Evolutionary conservation across 2,113 vertebrate genomes (phyloP).

Genomic region (Podarcis raffonei): DNA sequence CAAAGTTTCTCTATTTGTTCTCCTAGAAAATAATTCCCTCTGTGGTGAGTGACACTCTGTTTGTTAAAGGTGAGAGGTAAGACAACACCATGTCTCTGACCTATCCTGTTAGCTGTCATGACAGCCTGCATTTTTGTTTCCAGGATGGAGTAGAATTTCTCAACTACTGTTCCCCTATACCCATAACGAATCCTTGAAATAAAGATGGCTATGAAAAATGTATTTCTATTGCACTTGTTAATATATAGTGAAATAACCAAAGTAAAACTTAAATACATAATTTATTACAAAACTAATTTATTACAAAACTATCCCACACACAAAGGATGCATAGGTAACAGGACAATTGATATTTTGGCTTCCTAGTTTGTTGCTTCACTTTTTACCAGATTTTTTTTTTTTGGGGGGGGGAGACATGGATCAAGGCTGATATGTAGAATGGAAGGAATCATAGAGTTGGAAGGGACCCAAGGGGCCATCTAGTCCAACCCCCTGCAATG

Average conservation of each 20-base stretch:
- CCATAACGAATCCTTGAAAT: conserved; percentile 24
- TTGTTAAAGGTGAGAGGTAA: conserved; percentile 58
- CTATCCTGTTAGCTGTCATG: background rate
- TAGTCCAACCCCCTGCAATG: too few species aligned
- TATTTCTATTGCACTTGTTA: too few species aligned
- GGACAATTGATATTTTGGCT: background rate
- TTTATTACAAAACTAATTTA: conserved; percentile 24
- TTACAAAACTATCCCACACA: conserved; percentile 13
- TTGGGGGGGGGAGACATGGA: too few species aligned
- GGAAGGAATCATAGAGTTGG: too few species aligned
- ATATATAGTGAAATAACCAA: background rate
- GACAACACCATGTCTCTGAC: conserved; percentile 67
- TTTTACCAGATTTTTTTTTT: background rate
- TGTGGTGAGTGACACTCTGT: conserved; percentile 67
- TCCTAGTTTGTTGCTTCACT: background rate
- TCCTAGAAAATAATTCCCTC: conserved; percentile 68
- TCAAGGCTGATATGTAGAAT: too few species aligned
- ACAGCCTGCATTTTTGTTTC: conserved; percentile 34
- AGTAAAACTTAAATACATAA: conserved; percentile 1
- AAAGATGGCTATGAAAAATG: background rate
- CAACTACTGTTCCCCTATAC: conserved; percentile 8
- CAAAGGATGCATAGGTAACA: conserved; percentile 12
- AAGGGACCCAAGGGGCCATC: too few species aligned
- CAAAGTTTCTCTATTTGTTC: conserved; percentile 64
- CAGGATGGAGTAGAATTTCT: conserved; percentile 8